A percentile compares a stretch with the other conserved stretches of the same genome.
phyloP scores from a whole-genome alignment of 35 echinoderm and acorn worm genomes.

The Patiria miniata region DNA sequence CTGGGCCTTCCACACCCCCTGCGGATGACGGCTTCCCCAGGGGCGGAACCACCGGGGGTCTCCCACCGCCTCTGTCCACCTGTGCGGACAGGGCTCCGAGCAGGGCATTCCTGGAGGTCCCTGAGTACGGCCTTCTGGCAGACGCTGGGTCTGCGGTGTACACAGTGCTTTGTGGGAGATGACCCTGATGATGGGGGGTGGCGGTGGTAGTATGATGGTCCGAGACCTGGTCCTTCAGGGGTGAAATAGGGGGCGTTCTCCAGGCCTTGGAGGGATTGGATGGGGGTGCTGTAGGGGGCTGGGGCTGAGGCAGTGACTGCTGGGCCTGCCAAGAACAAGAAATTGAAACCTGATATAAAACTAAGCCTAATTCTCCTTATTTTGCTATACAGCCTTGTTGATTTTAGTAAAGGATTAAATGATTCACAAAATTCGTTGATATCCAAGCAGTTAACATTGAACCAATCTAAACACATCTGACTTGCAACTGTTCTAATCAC shows the following conservation, averaged over 20 bases:
- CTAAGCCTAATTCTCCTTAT: not conserved
- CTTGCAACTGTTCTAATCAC: too few species aligned
- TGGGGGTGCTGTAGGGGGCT: slow-evolving; percentile 64
- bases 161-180: not conserved
- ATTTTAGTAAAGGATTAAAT: too few species aligned
- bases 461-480: too few species aligned
- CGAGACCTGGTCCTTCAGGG: slow-evolving; percentile 44
- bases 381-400: not conserved
- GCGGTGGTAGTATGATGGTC: slow-evolving; percentile 12
- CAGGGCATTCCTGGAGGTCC: slow-evolving; percentile 73
- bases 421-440: too few species aligned
- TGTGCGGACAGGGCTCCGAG: slow-evolving; percentile 49
- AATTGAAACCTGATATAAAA: not conserved
- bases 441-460: too few species aligned
- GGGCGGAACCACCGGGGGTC: slow-evolving; percentile 57
- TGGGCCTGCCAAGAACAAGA: slow-evolving; percentile 20
- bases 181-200: slow-evolving; percentile 35
- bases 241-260: slow-evolving; percentile 94
- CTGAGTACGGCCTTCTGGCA: slow-evolving; percentile 54
- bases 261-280: slow-evolving; percentile 86
- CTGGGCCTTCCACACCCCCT: slow-evolving; percentile 23
- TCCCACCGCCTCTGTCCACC: not conserved
- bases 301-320: not conserved
- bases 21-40: slow-evolving; percentile 49
- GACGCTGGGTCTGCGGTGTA: slow-evolving; percentile 5